Conservation (phyloP, 2,888 invertebrate genomes). For the Eilema caniola region DNA sequence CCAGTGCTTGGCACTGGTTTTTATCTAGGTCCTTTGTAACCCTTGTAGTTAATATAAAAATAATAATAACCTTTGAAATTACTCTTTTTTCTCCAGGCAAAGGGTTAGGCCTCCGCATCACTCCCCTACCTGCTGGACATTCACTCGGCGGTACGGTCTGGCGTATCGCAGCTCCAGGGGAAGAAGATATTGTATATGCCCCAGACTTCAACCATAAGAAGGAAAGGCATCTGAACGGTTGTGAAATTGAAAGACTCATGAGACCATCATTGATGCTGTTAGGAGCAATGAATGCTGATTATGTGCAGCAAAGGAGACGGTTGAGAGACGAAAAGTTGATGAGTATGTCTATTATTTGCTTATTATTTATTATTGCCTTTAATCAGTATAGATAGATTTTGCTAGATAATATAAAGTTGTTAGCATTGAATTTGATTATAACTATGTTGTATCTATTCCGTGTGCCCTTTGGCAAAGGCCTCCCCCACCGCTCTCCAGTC, state of each 20-base stretch:
- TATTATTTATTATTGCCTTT: neutral
- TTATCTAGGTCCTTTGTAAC: too few species aligned
- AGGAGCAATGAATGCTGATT: slow-evolving; percentile 98
- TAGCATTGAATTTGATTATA: too few species aligned
- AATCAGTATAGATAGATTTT: too few species aligned
- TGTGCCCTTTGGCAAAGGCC: too few species aligned
- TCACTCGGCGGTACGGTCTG: slow-evolving; percentile 99
- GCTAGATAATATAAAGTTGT: too few species aligned
- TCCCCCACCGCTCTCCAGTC: too few species aligned
- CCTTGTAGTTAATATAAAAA: too few species aligned
- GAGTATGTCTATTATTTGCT: slow-evolving; percentile 88
- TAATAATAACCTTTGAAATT: too few species aligned
- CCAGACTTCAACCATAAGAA: slow-evolving; percentile 99
- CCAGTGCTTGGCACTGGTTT: too few species aligned
- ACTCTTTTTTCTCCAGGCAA: slow-evolving; percentile 88
- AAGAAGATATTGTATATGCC: slow-evolving; percentile 99
- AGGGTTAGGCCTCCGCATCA: slow-evolving; percentile 97
- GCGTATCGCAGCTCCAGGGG: slow-evolving; percentile 99
- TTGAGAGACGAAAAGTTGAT: slow-evolving; percentile 98
- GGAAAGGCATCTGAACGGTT: slow-evolving; percentile 98
- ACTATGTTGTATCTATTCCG: too few species aligned
- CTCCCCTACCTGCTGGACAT: slow-evolving; percentile 98
- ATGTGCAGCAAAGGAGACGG: slow-evolving; percentile 96
- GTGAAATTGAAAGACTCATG: slow-evolving; percentile 95
- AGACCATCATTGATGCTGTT: slow-evolving; percentile 97